These are phyloP conservation scores for Diarsia mendica DNA, from an alignment of 2,888 invertebrate species.

Conservation along the genomic window DNA sequence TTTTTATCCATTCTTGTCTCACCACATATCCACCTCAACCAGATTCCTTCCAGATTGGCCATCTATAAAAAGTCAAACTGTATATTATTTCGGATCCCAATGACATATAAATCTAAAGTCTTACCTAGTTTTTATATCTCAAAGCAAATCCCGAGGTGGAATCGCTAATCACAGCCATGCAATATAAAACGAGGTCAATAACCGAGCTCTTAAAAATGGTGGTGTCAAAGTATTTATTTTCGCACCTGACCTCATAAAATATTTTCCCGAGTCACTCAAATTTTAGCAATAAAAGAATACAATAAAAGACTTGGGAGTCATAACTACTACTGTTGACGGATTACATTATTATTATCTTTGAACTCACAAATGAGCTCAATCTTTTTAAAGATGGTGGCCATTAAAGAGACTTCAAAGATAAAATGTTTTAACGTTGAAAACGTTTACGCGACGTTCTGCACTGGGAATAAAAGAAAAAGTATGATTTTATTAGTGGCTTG, in stretches of 20 bases:
- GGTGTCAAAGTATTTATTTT: background rate
- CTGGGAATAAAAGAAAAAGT: slow-evolving; percentile 55
- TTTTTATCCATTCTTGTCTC: too few species aligned
- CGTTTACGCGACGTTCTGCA: slow-evolving; percentile 53
- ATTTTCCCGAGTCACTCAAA: background rate
- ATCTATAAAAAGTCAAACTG: background rate
- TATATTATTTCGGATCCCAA: background rate
- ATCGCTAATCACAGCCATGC: background rate
- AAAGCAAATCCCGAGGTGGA: background rate
- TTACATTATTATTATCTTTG: slow-evolving; percentile 48
- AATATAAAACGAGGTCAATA: background rate
- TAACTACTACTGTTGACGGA: slow-evolving; percentile 36
- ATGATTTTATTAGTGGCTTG: slow-evolving; percentile 54
- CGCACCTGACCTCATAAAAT: background rate
- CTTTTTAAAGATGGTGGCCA: slow-evolving; percentile 49
- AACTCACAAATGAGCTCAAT: slow-evolving; percentile 46
- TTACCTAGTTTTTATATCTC: background rate
- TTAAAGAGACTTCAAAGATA: slow-evolving; percentile 55
- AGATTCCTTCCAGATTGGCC: background rate
- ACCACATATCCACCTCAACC: too few species aligned
- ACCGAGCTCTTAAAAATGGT: background rate
- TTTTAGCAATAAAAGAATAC: slow-evolving; percentile 22
- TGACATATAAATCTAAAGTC: background rate
- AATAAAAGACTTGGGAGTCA: slow-evolving; percentile 18
- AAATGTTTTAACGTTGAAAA: slow-evolving; percentile 54